Evolutionary conservation across 2,888 invertebrate species (phyloP), one percentile per base, ranked within the genome.

Genomic region (Lingula anatina): DNA sequence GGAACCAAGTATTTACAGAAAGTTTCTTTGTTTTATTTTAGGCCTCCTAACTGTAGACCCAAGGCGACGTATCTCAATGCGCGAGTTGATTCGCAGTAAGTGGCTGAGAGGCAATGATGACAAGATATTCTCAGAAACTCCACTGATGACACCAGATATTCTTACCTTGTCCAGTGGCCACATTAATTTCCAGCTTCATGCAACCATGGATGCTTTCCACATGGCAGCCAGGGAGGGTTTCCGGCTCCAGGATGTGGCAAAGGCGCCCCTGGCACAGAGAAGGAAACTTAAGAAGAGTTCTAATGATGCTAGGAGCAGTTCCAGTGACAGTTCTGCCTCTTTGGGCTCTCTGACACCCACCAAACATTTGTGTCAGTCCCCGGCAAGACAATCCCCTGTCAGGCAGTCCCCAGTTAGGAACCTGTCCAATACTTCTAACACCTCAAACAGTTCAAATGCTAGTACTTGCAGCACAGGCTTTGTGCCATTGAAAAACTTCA

Each of bases 1-100:
- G n/a, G n/a, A n/a, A n/a, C n/a, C n/a, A n/a, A n/a, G n/a, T n/a
- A n/a, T n/a, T n/a, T n/a, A n/a, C n/a, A n/a, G n/a, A n/a, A n/a
- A n/a, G n/a, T n/a, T n/a, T n/a, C n/a, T n/a, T n/a, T n/a, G n/a
- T n/a, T n/a, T n/a, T n/a, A n/a, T n/a, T n/a, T n/a, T n/a, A n/a
- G 86, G 88, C 0, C 79, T 94, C 49, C 78, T 94, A 44, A 86
- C 87, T 0, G 87, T 90, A 5, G 88, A 92, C 65, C 88, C 90
- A 0, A 79, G 80, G 39, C 81, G 84, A 50, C 81, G 93, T 44
- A 78, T 89, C 55, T 83, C 84, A 3, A 85, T 89, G 75, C 70
- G 75, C 23, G 85, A 86, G 51, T 79, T 93, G 48, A 76, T 83
- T 12, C 77, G 78, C n/a, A 86, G 86, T 69, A 78, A 82, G 25